Evolutionary conservation across 2,797 vertebrate species (phyloP).

Genomic region (Lacerta viridis): DNA sequence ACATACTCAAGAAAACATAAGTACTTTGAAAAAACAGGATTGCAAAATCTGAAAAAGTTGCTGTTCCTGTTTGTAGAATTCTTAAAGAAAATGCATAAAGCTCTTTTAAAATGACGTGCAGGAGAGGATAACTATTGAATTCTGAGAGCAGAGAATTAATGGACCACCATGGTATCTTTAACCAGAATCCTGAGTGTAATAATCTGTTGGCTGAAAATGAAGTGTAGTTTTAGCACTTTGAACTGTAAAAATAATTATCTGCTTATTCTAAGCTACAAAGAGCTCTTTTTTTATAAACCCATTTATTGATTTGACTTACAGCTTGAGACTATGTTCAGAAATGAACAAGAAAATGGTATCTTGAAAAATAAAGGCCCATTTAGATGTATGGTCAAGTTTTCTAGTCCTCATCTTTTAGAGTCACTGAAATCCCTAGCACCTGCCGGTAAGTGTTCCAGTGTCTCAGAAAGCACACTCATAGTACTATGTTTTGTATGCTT

Average conservation of each 20-base stretch:
- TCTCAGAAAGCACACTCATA: background rate
- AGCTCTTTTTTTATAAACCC: background rate
- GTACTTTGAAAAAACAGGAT: background rate
- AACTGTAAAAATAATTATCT: background rate
- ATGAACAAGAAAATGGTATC: constrained; percentile 74
- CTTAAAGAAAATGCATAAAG: background rate
- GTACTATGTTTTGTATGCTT: background rate
- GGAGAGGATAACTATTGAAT: background rate
- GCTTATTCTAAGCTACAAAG: background rate
- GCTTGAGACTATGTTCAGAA: constrained; percentile 92
- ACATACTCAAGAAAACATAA: background rate
- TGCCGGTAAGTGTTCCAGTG: constrained; percentile 81
- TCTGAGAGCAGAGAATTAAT: background rate
- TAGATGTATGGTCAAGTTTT: constrained; percentile 90
- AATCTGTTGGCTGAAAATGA: background rate
- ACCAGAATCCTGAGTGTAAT: background rate
- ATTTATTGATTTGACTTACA: constrained; percentile 72
- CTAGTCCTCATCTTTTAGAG: constrained; percentile 91
- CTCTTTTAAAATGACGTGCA: background rate
- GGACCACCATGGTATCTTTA: background rate
- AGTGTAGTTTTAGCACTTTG: background rate
- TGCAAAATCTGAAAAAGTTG: background rate
- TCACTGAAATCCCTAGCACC: constrained; percentile 88
- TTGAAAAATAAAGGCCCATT: constrained; percentile 85
- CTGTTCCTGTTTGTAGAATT: background rate